These are phyloP conservation scores for Marasmarcha lunaedactyla DNA, from an alignment of 2,888 invertebrate species.

Conservation along the genomic window DNA sequence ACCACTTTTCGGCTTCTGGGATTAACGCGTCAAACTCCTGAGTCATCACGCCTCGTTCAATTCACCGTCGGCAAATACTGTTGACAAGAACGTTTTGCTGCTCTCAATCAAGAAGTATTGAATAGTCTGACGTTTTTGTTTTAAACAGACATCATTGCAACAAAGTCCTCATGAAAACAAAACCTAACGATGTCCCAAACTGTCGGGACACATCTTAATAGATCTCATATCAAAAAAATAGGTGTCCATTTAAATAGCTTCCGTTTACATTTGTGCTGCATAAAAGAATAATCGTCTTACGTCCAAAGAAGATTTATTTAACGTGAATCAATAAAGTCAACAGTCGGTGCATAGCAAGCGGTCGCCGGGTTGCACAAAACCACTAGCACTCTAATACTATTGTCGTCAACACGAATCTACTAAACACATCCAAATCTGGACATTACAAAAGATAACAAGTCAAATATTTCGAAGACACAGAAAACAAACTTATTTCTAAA, in stretches of 20 bases:
- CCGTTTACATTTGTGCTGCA: not conserved
- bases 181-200: no score
- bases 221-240: not conserved
- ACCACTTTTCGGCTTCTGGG: slow-evolving; percentile 17
- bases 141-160: no score
- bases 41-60: not conserved
- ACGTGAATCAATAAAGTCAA: slow-evolving; percentile 51
- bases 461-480: slow-evolving; percentile 12
- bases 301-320: slow-evolving; percentile 38
- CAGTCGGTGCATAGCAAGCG: slow-evolving; percentile 14
- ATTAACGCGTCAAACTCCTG: slow-evolving; percentile 7
- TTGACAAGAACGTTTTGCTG: no score
- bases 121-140: no score
- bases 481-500: slow-evolving; percentile 15
- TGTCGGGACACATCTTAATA: no score
- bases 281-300: slow-evolving; percentile 37
- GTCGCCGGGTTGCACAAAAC: slow-evolving; percentile 45
- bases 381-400: slow-evolving; percentile 57
- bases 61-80: not conserved
- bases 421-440: slow-evolving; percentile 29
- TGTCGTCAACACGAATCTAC: slow-evolving; percentile 58
- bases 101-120: no score
- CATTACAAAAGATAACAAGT: slow-evolving; percentile 20
- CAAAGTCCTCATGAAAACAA: no score
- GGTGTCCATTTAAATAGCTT: not conserved